Evolutionary conservation across 2,797 vertebrate genomes (phyloP).

Genomic region (Chaenodraco wilsoni): DNA sequence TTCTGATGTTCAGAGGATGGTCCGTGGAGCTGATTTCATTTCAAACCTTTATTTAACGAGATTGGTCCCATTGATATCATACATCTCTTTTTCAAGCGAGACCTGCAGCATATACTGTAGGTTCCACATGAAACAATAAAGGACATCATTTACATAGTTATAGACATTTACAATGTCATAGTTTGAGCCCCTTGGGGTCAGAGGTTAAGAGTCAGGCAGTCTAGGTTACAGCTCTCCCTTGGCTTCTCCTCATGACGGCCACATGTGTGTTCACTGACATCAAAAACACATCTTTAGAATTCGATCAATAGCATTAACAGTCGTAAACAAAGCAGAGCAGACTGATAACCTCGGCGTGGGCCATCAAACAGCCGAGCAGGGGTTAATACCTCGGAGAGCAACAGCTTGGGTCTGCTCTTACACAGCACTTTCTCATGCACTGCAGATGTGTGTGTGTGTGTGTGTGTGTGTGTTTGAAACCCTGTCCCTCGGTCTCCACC

Average conservation of each 20-base stretch:
- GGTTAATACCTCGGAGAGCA: slow-evolving; percentile 44
- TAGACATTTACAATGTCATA: slow-evolving; percentile 5
- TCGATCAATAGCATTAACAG: slow-evolving; percentile 37
- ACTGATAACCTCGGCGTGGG: slow-evolving; percentile 53
- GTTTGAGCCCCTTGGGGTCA: slow-evolving; percentile 30
- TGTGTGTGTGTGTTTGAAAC: neutral
- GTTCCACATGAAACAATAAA: too few relatives aligned
- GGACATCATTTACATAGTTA: too few relatives aligned
- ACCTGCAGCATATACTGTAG: too few relatives aligned
- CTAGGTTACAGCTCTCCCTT: slow-evolving; percentile 20
- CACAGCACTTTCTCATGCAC: slow-evolving; percentile 54
- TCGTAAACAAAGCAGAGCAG: slow-evolving; percentile 41
- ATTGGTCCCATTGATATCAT: too few relatives aligned
- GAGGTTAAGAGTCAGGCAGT: slow-evolving; percentile 47
- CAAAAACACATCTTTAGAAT: slow-evolving; percentile 31
- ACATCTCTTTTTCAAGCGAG: too few relatives aligned
- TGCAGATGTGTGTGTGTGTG: slow-evolving; percentile 2
- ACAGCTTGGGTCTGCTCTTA: slow-evolving; percentile 60
- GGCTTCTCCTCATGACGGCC: slow-evolving; percentile 31
- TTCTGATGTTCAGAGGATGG: slow-evolving; percentile 48
- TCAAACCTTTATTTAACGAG: too few relatives aligned
- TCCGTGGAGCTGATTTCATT: neutral
- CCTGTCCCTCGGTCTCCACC: neutral
- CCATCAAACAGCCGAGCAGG: slow-evolving; percentile 48
- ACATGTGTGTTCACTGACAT: slow-evolving; percentile 34